A percentile compares a stretch with the other conserved stretches of the same genome.
These are phyloP conservation scores for Popillia japonica DNA, from an alignment of 1,140 invertebrate species.

Conservation along the genomic window DNA sequence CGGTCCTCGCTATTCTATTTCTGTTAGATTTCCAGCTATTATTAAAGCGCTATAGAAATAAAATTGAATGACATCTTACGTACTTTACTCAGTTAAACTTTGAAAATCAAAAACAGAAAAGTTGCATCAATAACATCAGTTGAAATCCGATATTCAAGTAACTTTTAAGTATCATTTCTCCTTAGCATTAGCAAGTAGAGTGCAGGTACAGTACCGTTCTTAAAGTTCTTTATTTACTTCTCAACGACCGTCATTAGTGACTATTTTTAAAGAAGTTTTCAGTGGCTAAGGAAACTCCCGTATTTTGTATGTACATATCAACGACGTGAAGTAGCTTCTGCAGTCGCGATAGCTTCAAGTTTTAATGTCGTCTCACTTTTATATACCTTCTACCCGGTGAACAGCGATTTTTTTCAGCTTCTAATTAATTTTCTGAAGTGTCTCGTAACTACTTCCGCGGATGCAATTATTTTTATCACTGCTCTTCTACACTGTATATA, in stretches of 20 bases:
- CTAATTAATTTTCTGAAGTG: slow-evolving; percentile 31
- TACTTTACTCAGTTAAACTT: too few relatives aligned
- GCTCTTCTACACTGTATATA: not conserved
- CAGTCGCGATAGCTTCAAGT: not conserved
- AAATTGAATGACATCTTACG: too few relatives aligned
- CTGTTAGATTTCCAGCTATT: too few relatives aligned
- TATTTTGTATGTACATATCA: slow-evolving; percentile 14
- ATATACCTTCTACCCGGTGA: not conserved
- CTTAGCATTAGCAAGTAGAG: not conserved
- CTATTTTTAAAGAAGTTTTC: slow-evolving; percentile 27
- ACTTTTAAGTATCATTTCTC: slow-evolving; percentile 10
- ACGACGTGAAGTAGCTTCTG: not conserved
- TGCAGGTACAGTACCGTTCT: not conserved
- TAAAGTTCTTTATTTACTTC: slow-evolving; percentile 22
- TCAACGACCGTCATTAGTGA: slow-evolving; percentile 23
- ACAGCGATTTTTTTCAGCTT: slow-evolving; percentile 26
- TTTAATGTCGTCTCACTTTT: slow-evolving; percentile 14
- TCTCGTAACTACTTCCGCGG: slow-evolving; percentile 26
- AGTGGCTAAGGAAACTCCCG: slow-evolving; percentile 13
- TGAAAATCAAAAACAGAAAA: too few relatives aligned
- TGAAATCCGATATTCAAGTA: not conserved
- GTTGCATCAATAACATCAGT: not conserved
- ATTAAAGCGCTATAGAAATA: too few relatives aligned
- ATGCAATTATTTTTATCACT: slow-evolving; percentile 29
- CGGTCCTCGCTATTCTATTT: too few relatives aligned